Evolutionary conservation across 1,140 invertebrate genomes (phyloP).

Genomic region (Zaprionus taronus): DNA sequence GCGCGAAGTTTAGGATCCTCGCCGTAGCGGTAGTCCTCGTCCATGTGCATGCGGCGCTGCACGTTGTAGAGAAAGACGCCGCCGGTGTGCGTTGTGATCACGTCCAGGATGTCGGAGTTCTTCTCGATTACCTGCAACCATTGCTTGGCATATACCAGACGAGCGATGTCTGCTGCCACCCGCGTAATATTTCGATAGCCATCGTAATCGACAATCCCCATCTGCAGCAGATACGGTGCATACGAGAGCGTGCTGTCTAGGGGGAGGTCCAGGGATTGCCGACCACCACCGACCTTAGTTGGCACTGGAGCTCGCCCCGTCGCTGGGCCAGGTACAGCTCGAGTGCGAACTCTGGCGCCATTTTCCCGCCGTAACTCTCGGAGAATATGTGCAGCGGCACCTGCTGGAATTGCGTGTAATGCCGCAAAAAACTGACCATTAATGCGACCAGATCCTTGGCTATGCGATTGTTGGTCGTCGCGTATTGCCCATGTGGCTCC

Average conservation of each 20-base stretch:
- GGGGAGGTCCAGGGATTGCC: slow-evolving; percentile 95
- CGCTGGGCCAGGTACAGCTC: slow-evolving; percentile 87
- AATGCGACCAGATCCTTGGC: slow-evolving; percentile 91
- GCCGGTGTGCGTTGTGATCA: slow-evolving; percentile 41
- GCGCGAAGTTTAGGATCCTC: slow-evolving; percentile 83
- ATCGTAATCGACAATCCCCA: slow-evolving; percentile 87
- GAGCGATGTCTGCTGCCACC: slow-evolving; percentile 85
- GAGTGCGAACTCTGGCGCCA: slow-evolving; percentile 91
- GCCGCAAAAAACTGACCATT: slow-evolving; percentile 87
- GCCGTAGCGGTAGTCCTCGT: slow-evolving; percentile 67
- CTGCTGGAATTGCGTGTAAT: slow-evolving; percentile 88
- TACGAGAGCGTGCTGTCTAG: slow-evolving; percentile 92
- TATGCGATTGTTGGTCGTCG: slow-evolving; percentile 89
- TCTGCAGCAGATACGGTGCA: slow-evolving; percentile 87
- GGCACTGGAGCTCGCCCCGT: slow-evolving; percentile 87
- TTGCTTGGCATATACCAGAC: slow-evolving; percentile 85
- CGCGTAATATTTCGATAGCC: slow-evolving; percentile 85
- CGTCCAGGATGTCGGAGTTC: slow-evolving; percentile 39
- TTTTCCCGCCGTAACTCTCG: slow-evolving; percentile 96
- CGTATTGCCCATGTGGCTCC: slow-evolving; percentile 85
- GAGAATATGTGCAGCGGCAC: slow-evolving; percentile 93
- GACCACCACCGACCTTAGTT: slow-evolving; percentile 91
- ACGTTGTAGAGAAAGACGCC: slow-evolving; percentile 68
- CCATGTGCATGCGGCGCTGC: slow-evolving; percentile 48
- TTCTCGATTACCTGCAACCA: slow-evolving; percentile 86